phyloP scores from a whole-genome alignment of 2,888 invertebrate species.

The Agonopterix arenella region DNA sequence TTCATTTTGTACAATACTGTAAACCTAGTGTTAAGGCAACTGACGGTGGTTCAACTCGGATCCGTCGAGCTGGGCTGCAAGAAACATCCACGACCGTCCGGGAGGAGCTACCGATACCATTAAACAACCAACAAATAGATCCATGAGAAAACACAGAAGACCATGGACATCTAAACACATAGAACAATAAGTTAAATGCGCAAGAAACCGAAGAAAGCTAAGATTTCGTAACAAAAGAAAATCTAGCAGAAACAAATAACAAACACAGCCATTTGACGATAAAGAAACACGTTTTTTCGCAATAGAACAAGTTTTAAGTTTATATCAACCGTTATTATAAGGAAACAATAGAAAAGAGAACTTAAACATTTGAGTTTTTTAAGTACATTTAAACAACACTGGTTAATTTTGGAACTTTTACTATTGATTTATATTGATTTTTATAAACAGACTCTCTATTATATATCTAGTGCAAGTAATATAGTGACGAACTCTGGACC shows the following conservation, averaged over 20 bases:
- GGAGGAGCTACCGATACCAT: constrained; percentile 51
- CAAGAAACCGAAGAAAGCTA: constrained; percentile 58
- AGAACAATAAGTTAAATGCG: constrained; percentile 67
- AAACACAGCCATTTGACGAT: constrained; percentile 73
- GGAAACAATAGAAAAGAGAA: constrained; percentile 75
- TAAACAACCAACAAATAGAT: constrained; percentile 42
- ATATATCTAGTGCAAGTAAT: constrained; percentile 67
- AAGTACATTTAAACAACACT: constrained; percentile 76
- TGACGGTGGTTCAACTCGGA: constrained; percentile 66
- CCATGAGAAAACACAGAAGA: constrained; percentile 51
- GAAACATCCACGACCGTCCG: constrained; percentile 60
- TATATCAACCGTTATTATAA: constrained; percentile 77
- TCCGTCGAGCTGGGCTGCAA: constrained; percentile 58
- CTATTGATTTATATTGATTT: constrained; percentile 67
- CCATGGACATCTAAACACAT: constrained; percentile 54
- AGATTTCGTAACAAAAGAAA: constrained; percentile 67
- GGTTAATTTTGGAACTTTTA: constrained; percentile 76
- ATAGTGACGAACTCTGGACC: constrained; percentile 69
- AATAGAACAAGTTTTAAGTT: constrained; percentile 78
- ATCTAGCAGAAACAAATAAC: constrained; percentile 62
- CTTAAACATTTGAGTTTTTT: constrained; percentile 71
- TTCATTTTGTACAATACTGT: constrained; percentile 61
- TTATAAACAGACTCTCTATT: constrained; percentile 72
- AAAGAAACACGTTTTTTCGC: constrained; percentile 78
- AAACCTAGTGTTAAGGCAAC: constrained; percentile 72